phyloP scores from a whole-genome alignment of 1,140 invertebrate genomes.

The Lethrus apterus region DNA sequence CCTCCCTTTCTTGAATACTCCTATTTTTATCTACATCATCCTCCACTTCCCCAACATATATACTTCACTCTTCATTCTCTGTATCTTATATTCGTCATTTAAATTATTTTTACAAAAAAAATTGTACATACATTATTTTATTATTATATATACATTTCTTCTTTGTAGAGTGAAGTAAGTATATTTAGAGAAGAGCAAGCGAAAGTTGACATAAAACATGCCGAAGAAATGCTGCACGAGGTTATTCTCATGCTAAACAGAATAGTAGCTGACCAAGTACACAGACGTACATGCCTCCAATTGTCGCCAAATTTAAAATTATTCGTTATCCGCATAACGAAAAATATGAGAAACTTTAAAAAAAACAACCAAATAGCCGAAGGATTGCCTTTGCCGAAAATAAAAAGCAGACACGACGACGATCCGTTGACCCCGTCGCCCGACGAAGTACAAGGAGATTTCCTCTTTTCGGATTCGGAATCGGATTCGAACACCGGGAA shows the following conservation, averaged over 20 bases:
- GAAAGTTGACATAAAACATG: constrained; percentile 20
- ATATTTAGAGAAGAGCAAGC: constrained; percentile 17
- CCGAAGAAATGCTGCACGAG: constrained; percentile 26
- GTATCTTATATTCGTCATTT: too few species aligned
- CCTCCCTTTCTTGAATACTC: too few species aligned
- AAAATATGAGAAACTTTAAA: constrained; percentile 4
- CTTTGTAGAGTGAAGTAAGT: constrained; percentile 15
- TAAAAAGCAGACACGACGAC: constrained; percentile 16
- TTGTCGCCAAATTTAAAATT: constrained; percentile 22
- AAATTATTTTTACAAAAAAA: too few species aligned
- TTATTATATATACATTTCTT: too few species aligned
- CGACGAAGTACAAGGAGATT: constrained; percentile 21
- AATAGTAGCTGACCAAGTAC: constrained; percentile 31
- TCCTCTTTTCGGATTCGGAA: constrained; percentile 19
- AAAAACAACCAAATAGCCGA: constrained; percentile 24
- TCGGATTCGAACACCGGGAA: constrained; percentile 1
- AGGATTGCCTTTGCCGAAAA: constrained; percentile 22
- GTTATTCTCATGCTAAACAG: constrained; percentile 26
- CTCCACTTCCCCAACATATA: too few species aligned
- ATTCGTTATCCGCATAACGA: background rate
- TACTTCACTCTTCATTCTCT: too few species aligned
- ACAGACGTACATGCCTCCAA: constrained; percentile 25
- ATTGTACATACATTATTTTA: too few species aligned
- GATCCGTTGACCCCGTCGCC: constrained; percentile 4
- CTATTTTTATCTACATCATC: too few species aligned